Conservation (phyloP, 1,140 invertebrate genomes). For the Drosophila hydei region DNA sequence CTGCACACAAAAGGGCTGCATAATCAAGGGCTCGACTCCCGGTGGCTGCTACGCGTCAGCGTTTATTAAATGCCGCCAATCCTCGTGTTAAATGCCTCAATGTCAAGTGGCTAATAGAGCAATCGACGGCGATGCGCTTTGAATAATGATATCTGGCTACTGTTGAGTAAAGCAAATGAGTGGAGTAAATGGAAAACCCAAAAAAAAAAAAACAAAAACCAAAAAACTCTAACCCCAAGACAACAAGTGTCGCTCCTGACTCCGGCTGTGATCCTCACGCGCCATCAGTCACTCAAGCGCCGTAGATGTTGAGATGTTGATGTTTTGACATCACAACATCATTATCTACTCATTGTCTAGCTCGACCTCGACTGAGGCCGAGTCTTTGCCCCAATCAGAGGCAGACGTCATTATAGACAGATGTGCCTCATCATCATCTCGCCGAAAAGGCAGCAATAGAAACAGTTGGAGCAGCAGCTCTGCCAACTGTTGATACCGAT, state of each 20-base stretch:
- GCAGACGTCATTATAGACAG: slow-evolving; percentile 32
- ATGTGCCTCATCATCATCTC: slow-evolving; percentile 65
- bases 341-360: slow-evolving; percentile 68
- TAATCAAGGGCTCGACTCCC: slow-evolving; percentile 36
- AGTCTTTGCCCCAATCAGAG: slow-evolving; percentile 17
- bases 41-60: slow-evolving; percentile 15
- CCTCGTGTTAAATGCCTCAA: slow-evolving; percentile 57
- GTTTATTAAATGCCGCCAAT: slow-evolving; percentile 71
- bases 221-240: slow-evolving; percentile 13
- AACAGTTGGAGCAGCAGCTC: slow-evolving; percentile 12
- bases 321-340: slow-evolving; percentile 80
- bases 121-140: slow-evolving; percentile 41
- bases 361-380: slow-evolving; percentile 1
- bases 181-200: slow-evolving; percentile 20
- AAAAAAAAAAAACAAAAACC: slow-evolving; percentile 3
- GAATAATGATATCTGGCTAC: slow-evolving; percentile 60
- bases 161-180: slow-evolving; percentile 7
- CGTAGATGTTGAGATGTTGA: slow-evolving; percentile 58
- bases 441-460: slow-evolving; percentile 23
- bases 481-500: slow-evolving; percentile 49
- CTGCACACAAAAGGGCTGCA: slow-evolving; percentile 16
- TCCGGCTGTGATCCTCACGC: slow-evolving; percentile 63
- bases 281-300: slow-evolving; percentile 66
- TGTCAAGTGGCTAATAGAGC: slow-evolving; percentile 38
- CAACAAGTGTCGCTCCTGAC: slow-evolving; percentile 48